Conservation (phyloP, 1,140 invertebrate species). For the Heliconius himera region DNA sequence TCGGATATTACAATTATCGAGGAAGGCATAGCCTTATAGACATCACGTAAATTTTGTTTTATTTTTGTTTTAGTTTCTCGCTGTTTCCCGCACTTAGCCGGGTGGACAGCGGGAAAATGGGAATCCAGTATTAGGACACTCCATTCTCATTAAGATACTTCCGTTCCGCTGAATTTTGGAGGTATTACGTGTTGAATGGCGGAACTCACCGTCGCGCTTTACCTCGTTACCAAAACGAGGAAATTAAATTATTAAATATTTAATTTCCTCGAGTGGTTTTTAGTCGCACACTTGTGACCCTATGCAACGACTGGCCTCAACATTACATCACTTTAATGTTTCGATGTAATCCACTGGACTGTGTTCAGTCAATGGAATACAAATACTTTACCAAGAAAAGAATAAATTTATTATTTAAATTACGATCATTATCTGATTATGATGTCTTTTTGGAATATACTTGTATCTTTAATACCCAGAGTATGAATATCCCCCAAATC, state of each 20-base stretch:
- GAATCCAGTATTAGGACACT: background rate
- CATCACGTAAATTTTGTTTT: too few relatives aligned
- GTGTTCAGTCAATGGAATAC: too few relatives aligned
- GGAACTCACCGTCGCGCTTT: background rate
- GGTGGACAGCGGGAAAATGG: background rate
- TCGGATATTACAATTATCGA: too few relatives aligned
- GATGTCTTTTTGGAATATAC: too few relatives aligned
- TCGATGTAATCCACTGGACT: too few relatives aligned
- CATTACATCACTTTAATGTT: background rate
- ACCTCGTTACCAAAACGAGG: background rate
- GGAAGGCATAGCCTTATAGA: too few relatives aligned
- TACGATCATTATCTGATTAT: too few relatives aligned
- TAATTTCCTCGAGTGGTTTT: background rate
- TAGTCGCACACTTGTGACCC: background rate
- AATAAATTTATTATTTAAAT: too few relatives aligned
- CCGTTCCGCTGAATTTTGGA: background rate
- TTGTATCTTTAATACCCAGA: too few relatives aligned
- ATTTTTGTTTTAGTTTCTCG: background rate
- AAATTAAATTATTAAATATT: background rate
- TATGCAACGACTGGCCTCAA: background rate
- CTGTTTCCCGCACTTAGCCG: background rate
- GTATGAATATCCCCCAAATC: too few relatives aligned
- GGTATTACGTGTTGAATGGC: background rate
- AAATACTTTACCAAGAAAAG: too few relatives aligned
- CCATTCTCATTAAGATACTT: too few relatives aligned